phyloP scores from a whole-genome alignment of 2,888 invertebrate genomes.

The Carpatolechia fugitivella region DNA sequence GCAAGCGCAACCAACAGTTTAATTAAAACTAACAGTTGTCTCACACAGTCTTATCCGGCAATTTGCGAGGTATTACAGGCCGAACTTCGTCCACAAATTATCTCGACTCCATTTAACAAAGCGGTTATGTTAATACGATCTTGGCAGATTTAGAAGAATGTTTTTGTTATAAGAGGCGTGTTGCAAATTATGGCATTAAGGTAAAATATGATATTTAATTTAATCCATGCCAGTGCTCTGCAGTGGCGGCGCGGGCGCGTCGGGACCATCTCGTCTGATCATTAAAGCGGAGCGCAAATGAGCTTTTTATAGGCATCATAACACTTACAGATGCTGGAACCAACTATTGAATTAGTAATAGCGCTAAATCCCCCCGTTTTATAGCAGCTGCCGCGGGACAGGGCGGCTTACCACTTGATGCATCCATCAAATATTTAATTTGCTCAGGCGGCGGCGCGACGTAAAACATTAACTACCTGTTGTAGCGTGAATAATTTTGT shows the following conservation, averaged over 20 bases:
- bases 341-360: slow-evolving; percentile 68
- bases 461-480: slow-evolving; percentile 17
- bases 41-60: slow-evolving; percentile 78
- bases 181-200: slow-evolving; percentile 60
- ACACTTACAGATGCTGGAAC: slow-evolving; percentile 60
- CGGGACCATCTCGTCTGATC: slow-evolving; percentile 35
- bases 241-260: slow-evolving; percentile 39
- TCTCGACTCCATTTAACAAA: slow-evolving; percentile 76
- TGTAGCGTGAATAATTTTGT: not conserved
- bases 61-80: slow-evolving; percentile 79
- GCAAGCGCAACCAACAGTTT: slow-evolving; percentile 75
- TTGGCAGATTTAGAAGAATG: slow-evolving; percentile 67
- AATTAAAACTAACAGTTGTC: slow-evolving; percentile 80
- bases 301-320: slow-evolving; percentile 64
- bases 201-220: slow-evolving; percentile 60
- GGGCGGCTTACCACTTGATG: slow-evolving; percentile 46
- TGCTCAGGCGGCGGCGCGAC: slow-evolving; percentile 31
- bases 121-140: slow-evolving; percentile 77
- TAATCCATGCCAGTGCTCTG: slow-evolving; percentile 47
- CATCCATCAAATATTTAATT: slow-evolving; percentile 54
- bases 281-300: slow-evolving; percentile 60
- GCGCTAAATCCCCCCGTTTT: slow-evolving; percentile 59
- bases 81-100: slow-evolving; percentile 78
- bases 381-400: slow-evolving; percentile 34
- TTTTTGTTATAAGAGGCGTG: slow-evolving; percentile 65